Conservation (phyloP, 2,797 vertebrate genomes). For the Pantherophis vulpinus region DNA sequence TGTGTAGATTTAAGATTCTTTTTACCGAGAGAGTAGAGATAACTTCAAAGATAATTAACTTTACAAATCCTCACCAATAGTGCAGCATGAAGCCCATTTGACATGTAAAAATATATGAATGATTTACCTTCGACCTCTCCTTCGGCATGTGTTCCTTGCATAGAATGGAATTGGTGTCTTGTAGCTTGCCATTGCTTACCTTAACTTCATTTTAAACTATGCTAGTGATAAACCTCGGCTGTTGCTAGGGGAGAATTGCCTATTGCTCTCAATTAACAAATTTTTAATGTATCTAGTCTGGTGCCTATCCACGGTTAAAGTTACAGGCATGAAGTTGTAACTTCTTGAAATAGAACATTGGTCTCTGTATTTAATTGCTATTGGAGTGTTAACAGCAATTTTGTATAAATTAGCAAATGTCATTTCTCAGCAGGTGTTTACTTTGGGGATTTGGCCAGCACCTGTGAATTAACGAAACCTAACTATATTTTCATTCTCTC, state of each 20-base stretch:
- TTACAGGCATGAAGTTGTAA: conserved; percentile 60
- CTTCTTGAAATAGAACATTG: conserved; percentile 64
- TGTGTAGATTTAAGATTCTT: conserved; percentile 52
- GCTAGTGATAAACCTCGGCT: conserved; percentile 71
- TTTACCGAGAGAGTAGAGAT: conserved; percentile 48
- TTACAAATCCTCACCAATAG: conserved; percentile 61
- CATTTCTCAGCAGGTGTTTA: conserved; percentile 74
- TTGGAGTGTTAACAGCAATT: conserved; percentile 71
- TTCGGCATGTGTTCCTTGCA: conserved; percentile 75
- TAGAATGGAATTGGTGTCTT: conserved; percentile 71
- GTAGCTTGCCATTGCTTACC: conserved; percentile 65
- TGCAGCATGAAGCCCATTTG: conserved; percentile 50
- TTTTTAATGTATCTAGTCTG: conserved; percentile 60
- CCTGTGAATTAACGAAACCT: conserved; percentile 72
- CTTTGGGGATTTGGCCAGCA: conserved; percentile 74
- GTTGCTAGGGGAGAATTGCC: conserved; percentile 68
- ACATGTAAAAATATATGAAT: conserved; percentile 55
- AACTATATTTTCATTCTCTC: conserved; percentile 65
- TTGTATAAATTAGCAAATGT: conserved; percentile 77
- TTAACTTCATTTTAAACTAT: conserved; percentile 59
- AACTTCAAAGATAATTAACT: conserved; percentile 44
- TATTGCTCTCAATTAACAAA: conserved; percentile 63
- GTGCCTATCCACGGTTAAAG: conserved; percentile 46
- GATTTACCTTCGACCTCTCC: conserved; percentile 59
- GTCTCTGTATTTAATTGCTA: conserved; percentile 70